Evolutionary conservation across 2,113 vertebrate genomes (phyloP), one percentile per base, ranked within the genome.

Genomic region (Microtus montanus): DNA sequence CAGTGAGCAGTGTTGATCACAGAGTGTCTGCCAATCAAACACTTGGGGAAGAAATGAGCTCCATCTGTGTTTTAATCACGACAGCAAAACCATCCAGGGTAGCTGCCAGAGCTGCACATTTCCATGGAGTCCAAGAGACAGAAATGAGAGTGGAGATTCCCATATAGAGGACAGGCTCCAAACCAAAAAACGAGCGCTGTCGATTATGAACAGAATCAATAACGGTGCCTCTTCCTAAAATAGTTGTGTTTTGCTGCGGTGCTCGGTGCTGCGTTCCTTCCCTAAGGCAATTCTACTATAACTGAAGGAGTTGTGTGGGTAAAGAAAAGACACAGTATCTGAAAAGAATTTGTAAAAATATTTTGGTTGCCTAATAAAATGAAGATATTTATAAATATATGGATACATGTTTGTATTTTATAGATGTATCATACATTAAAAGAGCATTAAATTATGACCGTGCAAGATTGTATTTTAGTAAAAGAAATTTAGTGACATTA

Each of bases 51-150:
- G 89, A 96, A 96, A 97, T 61, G 79, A 97, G 94, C 78, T 97
- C 96, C 89, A 98, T 96, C 97, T 98, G 89, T 91, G 93, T 97
- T 98, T 98, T 97, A 98, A 97, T 97, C 97, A 97, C 80, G 96
- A 90, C 0, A 97, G 95, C 73, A 97, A 97, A 98, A 47, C 66
- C 77, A 97, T 71, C 63, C 89, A 97, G 90, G 93, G 79, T 90
- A 97, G 61, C 84, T 97, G 83, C 86, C 97, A 94, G 20, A 44
- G 58, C 78, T 96, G 64, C 93, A 96, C 75, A 94, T 91, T 95
- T 98, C 95, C 41, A 1, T 35, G 90, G 88, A 30, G 74, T 82
- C 47, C 82, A 87, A 84, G 96, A 97, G 30, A 97, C 2, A 68
- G 24, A 93, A 96, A 94, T 90, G n/a, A 38, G 94, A 2, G 83